Conservation (phyloP, 2,113 vertebrate genomes). For the Ardeotis arabs region DNA sequence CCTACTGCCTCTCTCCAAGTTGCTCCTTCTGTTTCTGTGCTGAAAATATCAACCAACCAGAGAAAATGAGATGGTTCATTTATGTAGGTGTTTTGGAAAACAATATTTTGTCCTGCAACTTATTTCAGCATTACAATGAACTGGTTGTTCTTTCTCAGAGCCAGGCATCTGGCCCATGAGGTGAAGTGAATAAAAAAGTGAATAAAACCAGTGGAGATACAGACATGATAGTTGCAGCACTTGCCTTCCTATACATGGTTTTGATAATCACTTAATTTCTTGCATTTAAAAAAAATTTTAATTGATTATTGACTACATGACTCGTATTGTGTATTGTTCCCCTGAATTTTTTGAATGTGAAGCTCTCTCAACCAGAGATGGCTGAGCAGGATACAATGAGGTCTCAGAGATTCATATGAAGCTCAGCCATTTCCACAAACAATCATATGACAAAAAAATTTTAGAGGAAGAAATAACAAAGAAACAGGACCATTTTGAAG, state of each 20-base stretch:
- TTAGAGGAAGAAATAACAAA: not conserved
- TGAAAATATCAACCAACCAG: not conserved
- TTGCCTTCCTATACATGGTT: rapidly evolving
- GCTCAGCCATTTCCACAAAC: not conserved
- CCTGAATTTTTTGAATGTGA: not conserved
- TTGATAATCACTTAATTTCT: not conserved
- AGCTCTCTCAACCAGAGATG: not conserved
- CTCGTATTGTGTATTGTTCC: rapidly evolving
- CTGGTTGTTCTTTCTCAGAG: not conserved
- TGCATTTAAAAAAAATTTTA: rapidly evolving
- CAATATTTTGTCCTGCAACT: not conserved
- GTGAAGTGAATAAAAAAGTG: not conserved
- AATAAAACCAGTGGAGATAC: not conserved
- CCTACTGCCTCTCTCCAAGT: not conserved
- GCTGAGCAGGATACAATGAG: not conserved
- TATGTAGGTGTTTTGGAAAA: not conserved
- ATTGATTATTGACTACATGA: not conserved
- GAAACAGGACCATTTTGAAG: not conserved
- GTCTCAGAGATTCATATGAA: not conserved
- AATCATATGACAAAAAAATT: not conserved
- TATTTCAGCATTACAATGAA: not conserved
- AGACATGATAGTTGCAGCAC: not conserved
- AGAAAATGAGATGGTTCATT: not conserved
- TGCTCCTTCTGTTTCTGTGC: not conserved
- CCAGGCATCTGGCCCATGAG: not conserved